Conservation (phyloP, 2,797 vertebrate species). For the Halcyon leucocephala region DNA sequence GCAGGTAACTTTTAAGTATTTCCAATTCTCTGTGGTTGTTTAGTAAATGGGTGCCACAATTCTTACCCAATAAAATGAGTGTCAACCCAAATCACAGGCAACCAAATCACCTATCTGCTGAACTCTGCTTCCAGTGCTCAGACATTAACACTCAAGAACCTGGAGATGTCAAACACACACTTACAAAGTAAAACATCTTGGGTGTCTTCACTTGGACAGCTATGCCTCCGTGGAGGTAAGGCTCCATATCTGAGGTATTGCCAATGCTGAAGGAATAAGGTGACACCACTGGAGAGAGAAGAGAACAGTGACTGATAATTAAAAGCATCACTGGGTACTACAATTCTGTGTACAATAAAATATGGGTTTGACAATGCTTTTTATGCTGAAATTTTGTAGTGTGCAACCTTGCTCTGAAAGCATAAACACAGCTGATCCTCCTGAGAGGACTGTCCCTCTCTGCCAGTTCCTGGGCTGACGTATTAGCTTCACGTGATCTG, state of each 20-base stretch:
- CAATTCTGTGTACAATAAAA: neutral
- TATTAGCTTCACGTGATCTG: slow-evolving; percentile 12
- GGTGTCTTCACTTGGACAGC: slow-evolving; percentile 91
- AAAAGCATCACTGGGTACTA: neutral
- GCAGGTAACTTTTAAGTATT: neutral
- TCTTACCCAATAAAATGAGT: neutral
- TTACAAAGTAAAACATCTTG: slow-evolving; percentile 91
- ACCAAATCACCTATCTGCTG: neutral
- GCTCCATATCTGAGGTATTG: slow-evolving; percentile 89
- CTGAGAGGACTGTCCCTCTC: neutral
- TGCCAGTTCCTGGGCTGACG: neutral
- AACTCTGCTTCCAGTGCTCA: neutral
- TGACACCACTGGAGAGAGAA: slow-evolving; percentile 85
- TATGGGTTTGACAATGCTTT: neutral
- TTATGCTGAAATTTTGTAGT: neutral
- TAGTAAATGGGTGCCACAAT: neutral
- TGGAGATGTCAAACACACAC: slow-evolving; percentile 62
- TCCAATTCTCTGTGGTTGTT: neutral
- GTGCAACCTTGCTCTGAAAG: neutral
- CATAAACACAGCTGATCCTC: neutral
- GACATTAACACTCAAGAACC: accelerated
- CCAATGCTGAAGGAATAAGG: slow-evolving; percentile 93
- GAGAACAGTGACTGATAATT: neutral
- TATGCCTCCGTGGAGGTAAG: slow-evolving; percentile 93
- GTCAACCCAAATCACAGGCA: neutral